Evolutionary conservation across 1,140 invertebrate species (phyloP).

Genomic region (Lepidotrigona ventralis): DNA sequence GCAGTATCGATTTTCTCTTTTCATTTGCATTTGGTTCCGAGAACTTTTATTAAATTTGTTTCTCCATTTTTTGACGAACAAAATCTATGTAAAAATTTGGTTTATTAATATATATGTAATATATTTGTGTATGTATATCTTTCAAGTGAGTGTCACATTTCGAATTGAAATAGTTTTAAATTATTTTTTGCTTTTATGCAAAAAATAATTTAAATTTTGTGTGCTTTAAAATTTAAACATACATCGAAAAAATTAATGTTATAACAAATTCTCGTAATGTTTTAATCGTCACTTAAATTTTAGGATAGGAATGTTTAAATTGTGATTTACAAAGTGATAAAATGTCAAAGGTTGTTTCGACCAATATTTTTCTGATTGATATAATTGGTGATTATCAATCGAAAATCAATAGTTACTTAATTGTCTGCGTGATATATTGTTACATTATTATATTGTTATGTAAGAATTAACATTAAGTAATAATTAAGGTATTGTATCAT

Average conservation of each 20-base stretch:
- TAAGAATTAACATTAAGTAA: conserved; percentile 32
- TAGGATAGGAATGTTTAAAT: not conserved
- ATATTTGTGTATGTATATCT: not conserved
- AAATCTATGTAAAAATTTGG: not conserved
- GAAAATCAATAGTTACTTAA: not conserved
- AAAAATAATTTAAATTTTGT: too few relatives aligned
- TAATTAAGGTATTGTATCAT: conserved; percentile 21
- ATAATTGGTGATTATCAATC: not conserved
- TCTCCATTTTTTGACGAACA: not conserved
- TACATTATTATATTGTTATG: not conserved
- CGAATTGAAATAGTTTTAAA: not conserved
- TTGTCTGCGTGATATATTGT: conserved; percentile 1
- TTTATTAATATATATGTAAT: not conserved
- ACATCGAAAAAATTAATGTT: not conserved
- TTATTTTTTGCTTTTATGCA: not conserved
- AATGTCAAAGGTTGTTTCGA: not conserved
- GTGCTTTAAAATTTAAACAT: not conserved
- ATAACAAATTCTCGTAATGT: too few relatives aligned
- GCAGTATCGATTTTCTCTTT: not conserved
- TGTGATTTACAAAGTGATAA: not conserved
- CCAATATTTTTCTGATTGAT: not conserved
- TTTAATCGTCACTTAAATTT: too few relatives aligned
- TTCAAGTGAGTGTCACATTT: not conserved
- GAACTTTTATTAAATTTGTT: not conserved
- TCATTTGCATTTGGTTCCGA: conserved; percentile 16